Evolutionary conservation across 1,140 invertebrate genomes (phyloP).

Genomic region (Trypoxylus dichotomus): DNA sequence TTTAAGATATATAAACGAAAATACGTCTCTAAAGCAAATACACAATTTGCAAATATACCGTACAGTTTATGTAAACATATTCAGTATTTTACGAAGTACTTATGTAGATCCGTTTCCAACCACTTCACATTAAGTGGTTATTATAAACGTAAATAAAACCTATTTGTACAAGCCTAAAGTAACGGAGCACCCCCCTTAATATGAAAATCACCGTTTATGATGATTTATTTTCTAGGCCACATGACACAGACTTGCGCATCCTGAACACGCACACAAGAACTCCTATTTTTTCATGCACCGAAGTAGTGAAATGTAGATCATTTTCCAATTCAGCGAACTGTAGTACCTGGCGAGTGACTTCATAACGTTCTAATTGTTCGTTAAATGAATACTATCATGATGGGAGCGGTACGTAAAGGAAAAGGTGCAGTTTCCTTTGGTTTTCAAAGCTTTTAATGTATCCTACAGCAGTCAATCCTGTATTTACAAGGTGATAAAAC

Average conservation of each 20-base stretch:
- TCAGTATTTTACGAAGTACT: background rate
- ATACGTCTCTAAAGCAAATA: background rate
- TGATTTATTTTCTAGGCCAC: slow-evolving; percentile 1
- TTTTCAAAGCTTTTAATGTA: background rate
- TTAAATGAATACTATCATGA: background rate
- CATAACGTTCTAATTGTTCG: slow-evolving; percentile 10
- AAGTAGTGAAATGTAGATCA: background rate
- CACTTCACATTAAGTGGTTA: background rate
- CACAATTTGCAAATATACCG: background rate
- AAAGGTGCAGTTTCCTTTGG: slow-evolving; percentile 8
- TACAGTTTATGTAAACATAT: background rate
- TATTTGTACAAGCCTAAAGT: background rate
- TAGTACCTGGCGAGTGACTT: slow-evolving; percentile 18
- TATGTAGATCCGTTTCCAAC: background rate
- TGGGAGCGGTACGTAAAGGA: background rate
- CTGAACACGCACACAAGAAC: background rate
- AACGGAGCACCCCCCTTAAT: background rate
- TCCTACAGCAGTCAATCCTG: background rate
- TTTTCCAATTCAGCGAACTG: slow-evolving; percentile 9
- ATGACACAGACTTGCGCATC: slow-evolving; percentile 8
- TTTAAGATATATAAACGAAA: no score
- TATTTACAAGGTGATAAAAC: background rate
- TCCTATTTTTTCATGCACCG: background rate
- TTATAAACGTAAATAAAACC: background rate
- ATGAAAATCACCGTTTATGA: slow-evolving; percentile 11